Conservation (phyloP, 2,888 invertebrate genomes). For the Cheilosia vulpina region DNA sequence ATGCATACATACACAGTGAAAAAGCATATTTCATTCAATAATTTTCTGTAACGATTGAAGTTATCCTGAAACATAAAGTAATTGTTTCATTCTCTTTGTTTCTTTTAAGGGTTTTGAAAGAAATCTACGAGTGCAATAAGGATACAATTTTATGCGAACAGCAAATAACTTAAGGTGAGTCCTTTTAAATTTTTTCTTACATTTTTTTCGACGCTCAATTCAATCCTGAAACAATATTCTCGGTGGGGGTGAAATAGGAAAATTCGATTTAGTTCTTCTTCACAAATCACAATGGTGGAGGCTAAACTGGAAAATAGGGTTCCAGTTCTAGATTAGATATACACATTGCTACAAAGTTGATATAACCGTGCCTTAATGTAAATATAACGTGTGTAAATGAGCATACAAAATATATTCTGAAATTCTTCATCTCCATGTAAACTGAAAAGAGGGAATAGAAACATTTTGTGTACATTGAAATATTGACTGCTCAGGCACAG, state of each 20-base stretch:
- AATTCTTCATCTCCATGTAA: slow-evolving; percentile 31
- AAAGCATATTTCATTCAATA: slow-evolving; percentile 13
- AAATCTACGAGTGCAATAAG: slow-evolving; percentile 59
- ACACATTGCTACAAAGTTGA: neutral
- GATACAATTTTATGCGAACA: slow-evolving; percentile 51
- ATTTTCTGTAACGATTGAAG: slow-evolving; percentile 3
- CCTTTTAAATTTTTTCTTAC: slow-evolving; percentile 11
- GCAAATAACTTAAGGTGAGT: slow-evolving; percentile 64
- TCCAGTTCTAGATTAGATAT: neutral
- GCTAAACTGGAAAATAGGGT: slow-evolving; percentile 29
- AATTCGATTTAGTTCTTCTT: neutral
- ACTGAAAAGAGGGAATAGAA: slow-evolving; percentile 1
- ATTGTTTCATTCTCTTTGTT: slow-evolving; percentile 35
- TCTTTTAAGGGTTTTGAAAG: slow-evolving; percentile 57
- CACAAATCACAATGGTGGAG: neutral
- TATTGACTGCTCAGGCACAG: slow-evolving; percentile 36
- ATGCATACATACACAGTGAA: slow-evolving; percentile 11
- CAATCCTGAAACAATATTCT: neutral
- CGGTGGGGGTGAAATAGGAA: neutral
- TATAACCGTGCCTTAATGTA: neutral
- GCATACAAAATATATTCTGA: slow-evolving; percentile 18
- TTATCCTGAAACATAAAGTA: slow-evolving; percentile 6
- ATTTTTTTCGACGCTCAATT: neutral
- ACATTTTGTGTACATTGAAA: slow-evolving; percentile 7
- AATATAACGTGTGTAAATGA: neutral